These are phyloP conservation scores for Mellivora capensis DNA, from an alignment of 2,113 vertebrate species.

Conservation along the genomic window DNA sequence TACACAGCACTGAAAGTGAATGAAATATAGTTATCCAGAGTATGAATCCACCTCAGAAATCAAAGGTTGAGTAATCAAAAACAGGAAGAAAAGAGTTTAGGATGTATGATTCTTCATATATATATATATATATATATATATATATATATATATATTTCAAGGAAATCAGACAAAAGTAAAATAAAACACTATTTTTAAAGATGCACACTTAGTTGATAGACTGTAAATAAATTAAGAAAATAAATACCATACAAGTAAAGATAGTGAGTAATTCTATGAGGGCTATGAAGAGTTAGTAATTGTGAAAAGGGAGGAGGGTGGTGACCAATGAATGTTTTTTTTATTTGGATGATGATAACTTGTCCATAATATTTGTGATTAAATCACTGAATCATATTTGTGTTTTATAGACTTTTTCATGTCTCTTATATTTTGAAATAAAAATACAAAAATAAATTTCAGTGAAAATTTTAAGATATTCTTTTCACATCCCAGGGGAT, in stretches of 20 bases:
- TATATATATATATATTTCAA: neutral
- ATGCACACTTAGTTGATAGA: neutral
- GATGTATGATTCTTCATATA: neutral
- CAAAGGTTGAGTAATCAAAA: neutral
- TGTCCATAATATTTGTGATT: neutral
- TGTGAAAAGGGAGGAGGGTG: neutral
- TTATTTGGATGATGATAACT: neutral
- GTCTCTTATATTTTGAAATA: neutral
- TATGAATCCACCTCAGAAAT: neutral
- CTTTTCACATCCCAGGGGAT: neutral
- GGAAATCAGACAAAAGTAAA: neutral
- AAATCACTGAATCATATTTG: neutral
- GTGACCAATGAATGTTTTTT: neutral
- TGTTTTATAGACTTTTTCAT: neutral
- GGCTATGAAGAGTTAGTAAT: neutral
- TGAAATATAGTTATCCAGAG: neutral
- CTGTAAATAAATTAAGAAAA: neutral
- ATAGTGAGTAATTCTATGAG: neutral
- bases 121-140: neutral
- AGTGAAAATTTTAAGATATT: neutral
- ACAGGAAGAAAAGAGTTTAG: neutral
- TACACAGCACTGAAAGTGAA: neutral
- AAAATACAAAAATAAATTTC: neutral
- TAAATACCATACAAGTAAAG: neutral
- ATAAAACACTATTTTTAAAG: neutral